A percentile compares a stretch with the other conserved stretches of the same genome.
Conservation (phyloP, 2,113 vertebrate species). For the Tenrec ecaudatus region DNA sequence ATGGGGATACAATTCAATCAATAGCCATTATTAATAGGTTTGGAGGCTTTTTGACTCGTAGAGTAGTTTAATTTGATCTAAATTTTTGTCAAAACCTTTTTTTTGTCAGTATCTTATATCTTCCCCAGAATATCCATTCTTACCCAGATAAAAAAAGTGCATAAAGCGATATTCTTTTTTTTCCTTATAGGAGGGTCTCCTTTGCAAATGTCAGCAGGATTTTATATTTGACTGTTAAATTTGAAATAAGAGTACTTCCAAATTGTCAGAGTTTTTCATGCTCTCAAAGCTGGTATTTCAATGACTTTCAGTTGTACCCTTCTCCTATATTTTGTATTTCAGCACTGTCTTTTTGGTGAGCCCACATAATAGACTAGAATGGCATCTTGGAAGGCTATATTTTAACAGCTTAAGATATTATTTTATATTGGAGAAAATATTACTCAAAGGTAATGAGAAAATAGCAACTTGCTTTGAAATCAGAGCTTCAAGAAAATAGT, state of each 20-base stretch:
- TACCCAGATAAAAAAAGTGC: neutral
- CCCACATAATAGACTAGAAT: neutral
- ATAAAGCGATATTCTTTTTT: neutral
- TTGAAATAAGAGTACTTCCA: conserved; percentile 49
- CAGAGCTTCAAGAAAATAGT: neutral
- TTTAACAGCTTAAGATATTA: neutral
- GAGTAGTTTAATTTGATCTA: neutral
- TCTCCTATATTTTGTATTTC: neutral
- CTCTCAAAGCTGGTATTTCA: neutral
- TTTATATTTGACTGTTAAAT: conserved; percentile 4
- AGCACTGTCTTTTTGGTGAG: conserved; percentile 34
- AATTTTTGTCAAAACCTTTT: neutral
- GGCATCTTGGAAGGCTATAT: conserved; percentile 6
- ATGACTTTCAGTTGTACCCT: conserved; percentile 26
- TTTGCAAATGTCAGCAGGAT: neutral
- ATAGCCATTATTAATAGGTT: neutral
- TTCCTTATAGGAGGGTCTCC: neutral
- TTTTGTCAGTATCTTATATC: neutral
- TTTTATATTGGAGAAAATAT: neutral
- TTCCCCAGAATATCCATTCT: neutral
- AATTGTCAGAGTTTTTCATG: neutral
- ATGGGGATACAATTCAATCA: neutral
- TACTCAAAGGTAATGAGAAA: conserved; percentile 12
- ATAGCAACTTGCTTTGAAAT: neutral
- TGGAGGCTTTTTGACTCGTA: neutral